These are phyloP conservation scores for Rhizoglyphus robini DNA, from an alignment of 1,140 invertebrate genomes.

Conservation along the genomic window DNA sequence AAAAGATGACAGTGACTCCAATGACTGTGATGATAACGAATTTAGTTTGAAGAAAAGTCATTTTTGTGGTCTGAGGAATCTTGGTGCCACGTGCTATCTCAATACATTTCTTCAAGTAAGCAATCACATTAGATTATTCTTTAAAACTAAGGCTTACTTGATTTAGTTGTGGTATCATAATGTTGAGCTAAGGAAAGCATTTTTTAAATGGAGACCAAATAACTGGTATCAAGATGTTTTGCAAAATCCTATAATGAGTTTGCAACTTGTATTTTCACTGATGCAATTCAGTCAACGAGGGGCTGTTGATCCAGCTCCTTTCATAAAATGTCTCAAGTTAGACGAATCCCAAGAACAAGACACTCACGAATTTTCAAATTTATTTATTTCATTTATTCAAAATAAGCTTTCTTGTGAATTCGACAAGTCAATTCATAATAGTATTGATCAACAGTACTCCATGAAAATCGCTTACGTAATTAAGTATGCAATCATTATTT, in stretches of 20 bases:
- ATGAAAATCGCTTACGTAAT: constrained; percentile 52
- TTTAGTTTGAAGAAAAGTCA: constrained; percentile 30
- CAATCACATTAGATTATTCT: too few relatives aligned
- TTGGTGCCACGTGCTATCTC: constrained; percentile 58
- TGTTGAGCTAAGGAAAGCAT: constrained; percentile 45
- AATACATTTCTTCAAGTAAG: constrained; percentile 51
- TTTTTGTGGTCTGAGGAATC: constrained; percentile 51
- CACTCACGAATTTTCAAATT: constrained; percentile 56
- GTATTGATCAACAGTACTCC: constrained; percentile 46
- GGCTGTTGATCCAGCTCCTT: constrained; percentile 48
- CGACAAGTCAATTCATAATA: constrained; percentile 35
- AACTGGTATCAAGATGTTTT: constrained; percentile 31
- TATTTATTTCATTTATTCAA: constrained; percentile 49
- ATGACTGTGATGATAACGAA: constrained; percentile 34
- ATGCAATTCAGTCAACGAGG: constrained; percentile 46
- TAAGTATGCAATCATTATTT: constrained; percentile 39
- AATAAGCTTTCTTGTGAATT: constrained; percentile 38
- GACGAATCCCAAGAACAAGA: constrained; percentile 49
- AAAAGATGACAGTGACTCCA: constrained; percentile 28
- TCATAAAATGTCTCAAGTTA: constrained; percentile 48
- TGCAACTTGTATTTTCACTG: constrained; percentile 52
- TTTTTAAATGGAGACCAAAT: constrained; percentile 47
- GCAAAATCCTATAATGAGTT: constrained; percentile 29
- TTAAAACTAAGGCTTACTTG: not conserved
- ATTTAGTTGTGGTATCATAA: constrained; percentile 52